Percentiles rank a stretch among this genome's conserved stretches.
Conservation (phyloP, 2,888 invertebrate species). For the Linnaemya vulpina region DNA sequence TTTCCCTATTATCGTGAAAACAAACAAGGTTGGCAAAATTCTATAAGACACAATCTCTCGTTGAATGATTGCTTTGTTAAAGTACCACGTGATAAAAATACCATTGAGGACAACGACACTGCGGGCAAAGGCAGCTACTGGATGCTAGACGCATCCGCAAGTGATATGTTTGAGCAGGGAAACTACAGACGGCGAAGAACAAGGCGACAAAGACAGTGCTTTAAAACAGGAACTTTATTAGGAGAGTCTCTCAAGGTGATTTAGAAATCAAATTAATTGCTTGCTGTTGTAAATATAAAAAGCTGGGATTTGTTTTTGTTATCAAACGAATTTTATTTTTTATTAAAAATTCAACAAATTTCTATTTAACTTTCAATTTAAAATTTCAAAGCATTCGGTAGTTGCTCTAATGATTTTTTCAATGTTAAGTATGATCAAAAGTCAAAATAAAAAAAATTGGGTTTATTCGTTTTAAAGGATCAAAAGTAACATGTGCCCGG, state of each 20-base stretch:
- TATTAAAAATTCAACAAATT: too few relatives aligned
- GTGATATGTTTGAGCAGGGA: slow-evolving; percentile 95
- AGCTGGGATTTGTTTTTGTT: too few relatives aligned
- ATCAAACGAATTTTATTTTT: too few relatives aligned
- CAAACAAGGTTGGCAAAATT: slow-evolving; percentile 93
- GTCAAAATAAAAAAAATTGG: too few relatives aligned
- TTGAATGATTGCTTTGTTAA: slow-evolving; percentile 93
- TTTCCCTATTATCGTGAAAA: slow-evolving; percentile 93
- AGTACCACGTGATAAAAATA: slow-evolving; percentile 84
- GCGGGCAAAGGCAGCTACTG: slow-evolving; percentile 91
- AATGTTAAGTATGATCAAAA: too few relatives aligned
- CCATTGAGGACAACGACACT: slow-evolving; percentile 81
- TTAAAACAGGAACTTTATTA: slow-evolving; percentile 72
- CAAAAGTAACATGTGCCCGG: too few relatives aligned
- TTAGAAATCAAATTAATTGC: neutral
- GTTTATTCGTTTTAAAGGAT: too few relatives aligned
- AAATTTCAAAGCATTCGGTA: too few relatives aligned
- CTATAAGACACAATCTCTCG: slow-evolving; percentile 91
- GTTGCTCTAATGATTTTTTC: too few relatives aligned
- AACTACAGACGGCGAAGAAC: slow-evolving; percentile 90
- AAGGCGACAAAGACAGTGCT: slow-evolving; percentile 84
- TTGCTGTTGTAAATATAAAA: too few relatives aligned
- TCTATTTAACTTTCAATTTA: too few relatives aligned
- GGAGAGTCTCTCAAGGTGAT: slow-evolving; percentile 76
- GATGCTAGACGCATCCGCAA: slow-evolving; percentile 90